Conservation (phyloP, 2,797 vertebrate species). For the Karalla daura region DNA sequence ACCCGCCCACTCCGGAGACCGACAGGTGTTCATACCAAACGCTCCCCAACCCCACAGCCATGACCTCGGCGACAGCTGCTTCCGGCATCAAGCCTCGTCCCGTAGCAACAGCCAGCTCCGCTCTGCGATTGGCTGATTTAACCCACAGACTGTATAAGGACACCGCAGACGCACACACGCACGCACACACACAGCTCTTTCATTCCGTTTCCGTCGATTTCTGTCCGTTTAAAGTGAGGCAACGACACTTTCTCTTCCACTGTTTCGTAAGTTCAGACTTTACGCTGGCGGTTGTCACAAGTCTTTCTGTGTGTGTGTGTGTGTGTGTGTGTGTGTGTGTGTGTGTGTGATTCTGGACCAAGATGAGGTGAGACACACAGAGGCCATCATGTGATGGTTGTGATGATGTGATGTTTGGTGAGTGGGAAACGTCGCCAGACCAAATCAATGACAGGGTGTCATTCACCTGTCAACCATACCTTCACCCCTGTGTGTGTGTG, state of each 20-base stretch:
- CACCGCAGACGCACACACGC: neutral
- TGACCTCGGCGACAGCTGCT: conserved; percentile 30
- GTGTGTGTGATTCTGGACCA: too few species aligned
- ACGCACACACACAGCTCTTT: too few species aligned
- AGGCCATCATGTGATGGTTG: too few species aligned
- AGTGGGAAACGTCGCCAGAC: too few species aligned
- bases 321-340: too few species aligned
- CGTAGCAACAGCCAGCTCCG: neutral
- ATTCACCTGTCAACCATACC: too few species aligned
- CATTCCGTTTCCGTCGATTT: neutral
- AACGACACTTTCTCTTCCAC: neutral
- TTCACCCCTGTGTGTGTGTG: too few species aligned
- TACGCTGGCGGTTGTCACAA: neutral
- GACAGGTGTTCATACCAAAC: conserved; percentile 54
- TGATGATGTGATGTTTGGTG: too few species aligned
- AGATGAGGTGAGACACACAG: too few species aligned
- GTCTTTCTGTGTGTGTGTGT: too few species aligned
- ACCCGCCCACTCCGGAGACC: neutral
- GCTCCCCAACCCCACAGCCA: neutral
- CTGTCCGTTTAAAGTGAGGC: neutral
- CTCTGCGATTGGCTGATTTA: conserved; percentile 7
- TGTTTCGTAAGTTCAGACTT: neutral
- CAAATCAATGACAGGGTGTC: too few species aligned
- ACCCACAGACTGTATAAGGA: neutral
- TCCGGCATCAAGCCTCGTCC: neutral